Percentiles rank a stretch among this genome's conserved stretches.
phyloP scores from a whole-genome alignment of 2,113 vertebrate genomes.

The Procapra przewalskii region DNA sequence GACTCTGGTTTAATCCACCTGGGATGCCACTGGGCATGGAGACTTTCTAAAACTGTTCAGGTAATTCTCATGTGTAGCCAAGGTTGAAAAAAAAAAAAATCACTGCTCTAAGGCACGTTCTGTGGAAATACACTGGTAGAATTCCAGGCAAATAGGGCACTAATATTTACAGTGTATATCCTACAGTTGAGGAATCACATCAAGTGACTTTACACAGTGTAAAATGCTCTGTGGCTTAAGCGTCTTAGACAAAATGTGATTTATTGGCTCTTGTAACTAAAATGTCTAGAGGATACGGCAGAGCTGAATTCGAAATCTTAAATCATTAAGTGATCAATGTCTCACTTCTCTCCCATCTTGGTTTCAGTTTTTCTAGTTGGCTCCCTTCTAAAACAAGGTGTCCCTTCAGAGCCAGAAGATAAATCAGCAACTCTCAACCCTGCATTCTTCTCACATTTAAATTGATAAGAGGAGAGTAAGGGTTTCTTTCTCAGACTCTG shows the following conservation, averaged over 20 bases:
- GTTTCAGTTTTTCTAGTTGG: not conserved
- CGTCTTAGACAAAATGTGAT: not conserved
- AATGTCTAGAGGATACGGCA: not conserved
- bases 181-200: not conserved
- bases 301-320: not conserved
- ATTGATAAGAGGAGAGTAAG: not conserved
- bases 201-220: not conserved
- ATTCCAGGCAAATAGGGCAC: not conserved
- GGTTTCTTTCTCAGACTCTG: not conserved
- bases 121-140: not conserved
- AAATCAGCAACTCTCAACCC: not conserved
- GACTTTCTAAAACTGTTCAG: not conserved
- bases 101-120: not conserved
- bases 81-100: not conserved
- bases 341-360: not conserved
- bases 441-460: not conserved
- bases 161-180: not conserved
- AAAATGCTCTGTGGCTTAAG: not conserved
- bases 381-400: not conserved
- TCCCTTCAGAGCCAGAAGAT: not conserved
- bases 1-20: not conserved
- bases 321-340: not conserved
- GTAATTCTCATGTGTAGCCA: not conserved
- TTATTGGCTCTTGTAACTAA: not conserved
- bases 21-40: not conserved